phyloP scores from a whole-genome alignment of 2,888 invertebrate genomes.

The Drosophila affinis region DNA sequence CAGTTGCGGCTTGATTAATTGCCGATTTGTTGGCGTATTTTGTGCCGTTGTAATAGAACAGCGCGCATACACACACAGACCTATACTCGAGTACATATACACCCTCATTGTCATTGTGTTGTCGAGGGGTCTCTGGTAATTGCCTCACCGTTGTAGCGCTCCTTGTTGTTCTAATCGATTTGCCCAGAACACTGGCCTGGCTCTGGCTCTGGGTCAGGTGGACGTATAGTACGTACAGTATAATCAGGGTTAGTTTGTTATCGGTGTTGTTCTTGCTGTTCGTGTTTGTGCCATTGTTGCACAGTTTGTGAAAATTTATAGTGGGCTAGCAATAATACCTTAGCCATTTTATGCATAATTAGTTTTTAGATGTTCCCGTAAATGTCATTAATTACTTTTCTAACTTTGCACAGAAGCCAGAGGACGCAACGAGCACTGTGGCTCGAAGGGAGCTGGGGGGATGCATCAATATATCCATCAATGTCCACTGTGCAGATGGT shows the following conservation, averaged over 20 bases:
- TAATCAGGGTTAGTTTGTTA: slow-evolving; percentile 45
- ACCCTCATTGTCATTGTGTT: slow-evolving; percentile 61
- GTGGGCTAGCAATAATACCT: slow-evolving; percentile 76
- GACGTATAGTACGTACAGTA: not conserved
- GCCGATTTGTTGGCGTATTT: slow-evolving; percentile 77
- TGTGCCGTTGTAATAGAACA: slow-evolving; percentile 45
- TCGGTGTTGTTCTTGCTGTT: slow-evolving; percentile 53
- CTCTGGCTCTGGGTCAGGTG: slow-evolving; percentile 39
- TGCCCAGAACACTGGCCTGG: slow-evolving; percentile 32
- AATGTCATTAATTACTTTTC: slow-evolving; percentile 75
- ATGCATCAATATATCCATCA: not conserved
- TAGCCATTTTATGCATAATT: slow-evolving; percentile 78
- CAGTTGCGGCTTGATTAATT: slow-evolving; percentile 70
- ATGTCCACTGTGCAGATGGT: not conserved
- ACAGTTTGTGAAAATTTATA: slow-evolving; percentile 71
- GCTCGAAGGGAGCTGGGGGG: not conserved
- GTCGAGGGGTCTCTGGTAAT: slow-evolving; percentile 70
- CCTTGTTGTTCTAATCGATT: slow-evolving; percentile 78
- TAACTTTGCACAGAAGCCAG: slow-evolving; percentile 17
- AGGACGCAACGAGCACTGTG: not conserved
- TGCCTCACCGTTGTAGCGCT: slow-evolving; percentile 74
- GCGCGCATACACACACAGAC: slow-evolving; percentile 15
- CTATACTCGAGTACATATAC: slow-evolving; percentile 20
- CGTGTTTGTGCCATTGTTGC: slow-evolving; percentile 63
- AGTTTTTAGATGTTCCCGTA: slow-evolving; percentile 73